phyloP scores from a whole-genome alignment of 2,113 vertebrate genomes.

The Pyxicephalus adspersus region DNA sequence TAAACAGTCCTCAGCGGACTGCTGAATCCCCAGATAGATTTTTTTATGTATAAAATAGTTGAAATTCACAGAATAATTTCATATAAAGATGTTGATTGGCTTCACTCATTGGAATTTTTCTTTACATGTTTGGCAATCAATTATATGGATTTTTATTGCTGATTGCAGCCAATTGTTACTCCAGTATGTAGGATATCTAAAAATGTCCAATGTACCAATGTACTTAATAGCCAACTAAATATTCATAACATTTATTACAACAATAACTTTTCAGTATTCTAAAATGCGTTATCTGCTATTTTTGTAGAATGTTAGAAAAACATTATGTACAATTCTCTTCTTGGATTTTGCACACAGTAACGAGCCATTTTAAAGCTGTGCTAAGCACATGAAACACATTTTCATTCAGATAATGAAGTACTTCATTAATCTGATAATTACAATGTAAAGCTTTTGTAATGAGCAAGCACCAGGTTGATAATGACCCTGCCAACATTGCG shows the following conservation, averaged over 20 bases:
- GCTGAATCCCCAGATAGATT: no score
- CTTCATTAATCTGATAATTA: constrained; percentile 51
- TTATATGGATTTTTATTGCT: no score
- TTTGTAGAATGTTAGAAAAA: background rate
- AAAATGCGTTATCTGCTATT: background rate
- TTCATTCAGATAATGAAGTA: constrained; percentile 26
- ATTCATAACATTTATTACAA: background rate
- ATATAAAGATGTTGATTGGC: no score
- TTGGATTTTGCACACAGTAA: constrained; percentile 17
- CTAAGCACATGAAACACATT: constrained; percentile 30
- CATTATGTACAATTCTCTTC: background rate
- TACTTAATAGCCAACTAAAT: background rate
- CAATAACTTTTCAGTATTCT: background rate
- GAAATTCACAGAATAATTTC: no score
- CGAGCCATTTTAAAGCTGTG: constrained; percentile 30
- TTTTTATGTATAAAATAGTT: no score
- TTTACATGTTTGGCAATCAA: no score
- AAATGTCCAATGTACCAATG: no score
- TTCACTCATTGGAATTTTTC: no score
- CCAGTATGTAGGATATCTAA: no score
- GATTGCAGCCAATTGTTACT: no score
- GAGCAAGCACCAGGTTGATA: constrained; percentile 48
- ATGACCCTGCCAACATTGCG: constrained; percentile 25
- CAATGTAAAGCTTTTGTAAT: constrained; percentile 44
- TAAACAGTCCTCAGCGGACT: no score